Evolutionary conservation across 2,888 invertebrate genomes (phyloP).

Genomic region (Morinoia aosen): DNA sequence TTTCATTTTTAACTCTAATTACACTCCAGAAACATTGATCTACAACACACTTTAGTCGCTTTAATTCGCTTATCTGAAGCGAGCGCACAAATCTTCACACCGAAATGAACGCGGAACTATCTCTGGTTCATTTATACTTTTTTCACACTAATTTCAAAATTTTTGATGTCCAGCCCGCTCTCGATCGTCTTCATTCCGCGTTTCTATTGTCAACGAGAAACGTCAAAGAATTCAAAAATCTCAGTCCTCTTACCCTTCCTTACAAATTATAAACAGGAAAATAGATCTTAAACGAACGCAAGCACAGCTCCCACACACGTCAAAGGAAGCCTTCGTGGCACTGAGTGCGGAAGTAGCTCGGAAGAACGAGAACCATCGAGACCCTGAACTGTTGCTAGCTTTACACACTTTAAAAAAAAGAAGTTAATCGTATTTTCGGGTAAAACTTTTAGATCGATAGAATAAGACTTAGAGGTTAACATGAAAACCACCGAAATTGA

Average conservation of each 20-base stretch:
- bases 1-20: background rate
- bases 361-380: background rate
- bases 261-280: background rate
- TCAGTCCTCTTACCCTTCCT: background rate
- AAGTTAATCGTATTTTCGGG: background rate
- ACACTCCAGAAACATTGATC: background rate
- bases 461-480: background rate
- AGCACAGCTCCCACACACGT: background rate
- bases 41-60: background rate
- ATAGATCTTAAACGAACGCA: background rate
- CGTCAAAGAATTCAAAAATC: background rate
- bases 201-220: background rate
- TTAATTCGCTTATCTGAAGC: background rate
- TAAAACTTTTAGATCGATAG: background rate
- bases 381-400: background rate
- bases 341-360: background rate
- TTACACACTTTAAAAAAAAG: background rate
- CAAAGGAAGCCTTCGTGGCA: slow-evolving; percentile 1
- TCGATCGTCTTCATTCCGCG: too few relatives aligned
- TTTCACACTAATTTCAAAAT: background rate
- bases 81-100: background rate
- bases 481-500: background rate
- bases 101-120: background rate
- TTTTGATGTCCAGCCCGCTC: background rate
- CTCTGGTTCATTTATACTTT: background rate